Percentiles rank a stretch among this genome's conserved stretches.
Evolutionary conservation across 2,888 invertebrate species (phyloP).

Genomic region (Mylabris sibirica): DNA sequence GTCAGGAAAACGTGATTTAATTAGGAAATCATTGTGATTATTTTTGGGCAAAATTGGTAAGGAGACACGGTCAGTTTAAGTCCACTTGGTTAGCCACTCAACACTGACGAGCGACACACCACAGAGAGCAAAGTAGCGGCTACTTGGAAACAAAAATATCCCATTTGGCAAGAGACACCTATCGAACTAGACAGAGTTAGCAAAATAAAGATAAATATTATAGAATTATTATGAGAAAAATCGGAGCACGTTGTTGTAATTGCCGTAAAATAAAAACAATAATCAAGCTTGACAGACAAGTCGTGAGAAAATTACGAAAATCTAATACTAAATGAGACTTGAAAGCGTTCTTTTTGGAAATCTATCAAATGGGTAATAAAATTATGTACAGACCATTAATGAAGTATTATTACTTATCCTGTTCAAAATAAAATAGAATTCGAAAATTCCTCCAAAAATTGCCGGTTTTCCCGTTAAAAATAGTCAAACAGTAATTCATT

Average conservation of each 20-base stretch:
- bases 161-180: conserved; percentile 62
- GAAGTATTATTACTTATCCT: not conserved
- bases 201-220: conserved; percentile 59
- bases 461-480: conserved; percentile 35
- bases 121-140: conserved; percentile 52
- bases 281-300: not conserved
- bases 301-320: not conserved
- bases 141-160: conserved; percentile 61
- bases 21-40: not conserved
- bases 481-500: conserved; percentile 38
- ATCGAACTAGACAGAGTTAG: conserved; percentile 57
- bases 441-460: not conserved
- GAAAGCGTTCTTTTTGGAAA: not conserved
- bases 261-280: conserved; percentile 25
- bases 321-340: not conserved
- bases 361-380: not conserved
- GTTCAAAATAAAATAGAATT: not conserved
- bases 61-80: conserved; percentile 43
- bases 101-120: conserved; percentile 51
- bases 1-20: not conserved
- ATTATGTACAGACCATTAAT: not conserved
- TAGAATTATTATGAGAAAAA: conserved; percentile 24
- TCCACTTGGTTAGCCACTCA: conserved; percentile 54
- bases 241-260: not conserved
- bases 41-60: not conserved